A percentile compares a stretch with the other conserved stretches of the same genome.
phyloP scores from a whole-genome alignment of 2,888 invertebrate genomes.

The Thecophora atra region DNA sequence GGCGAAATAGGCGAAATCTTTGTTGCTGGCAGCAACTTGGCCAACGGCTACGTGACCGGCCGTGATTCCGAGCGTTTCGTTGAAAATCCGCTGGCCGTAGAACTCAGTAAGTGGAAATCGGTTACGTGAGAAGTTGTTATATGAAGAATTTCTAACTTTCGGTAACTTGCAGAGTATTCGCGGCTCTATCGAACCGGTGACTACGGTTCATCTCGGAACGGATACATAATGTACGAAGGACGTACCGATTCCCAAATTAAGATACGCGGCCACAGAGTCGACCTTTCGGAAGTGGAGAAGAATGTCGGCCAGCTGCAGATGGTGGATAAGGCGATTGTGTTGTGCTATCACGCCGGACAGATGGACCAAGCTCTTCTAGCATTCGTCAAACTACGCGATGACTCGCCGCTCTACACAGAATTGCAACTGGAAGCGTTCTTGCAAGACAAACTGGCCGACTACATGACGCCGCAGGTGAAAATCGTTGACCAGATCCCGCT shows the following conservation, averaged over 20 bases:
- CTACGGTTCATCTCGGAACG: slow-evolving; percentile 75
- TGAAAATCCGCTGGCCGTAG: slow-evolving; percentile 77
- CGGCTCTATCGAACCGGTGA: slow-evolving; percentile 87
- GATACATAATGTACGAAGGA: slow-evolving; percentile 79
- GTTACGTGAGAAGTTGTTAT: neutral
- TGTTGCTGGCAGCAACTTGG: slow-evolving; percentile 82
- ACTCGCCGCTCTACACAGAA: slow-evolving; percentile 67
- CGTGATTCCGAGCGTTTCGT: slow-evolving; percentile 79
- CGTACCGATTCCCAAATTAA: slow-evolving; percentile 87
- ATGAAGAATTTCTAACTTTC: neutral
- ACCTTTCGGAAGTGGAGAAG: slow-evolving; percentile 84
- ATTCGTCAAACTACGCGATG: slow-evolving; percentile 70
- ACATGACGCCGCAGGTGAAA: slow-evolving; percentile 84
- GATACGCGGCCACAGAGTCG: slow-evolving; percentile 86
- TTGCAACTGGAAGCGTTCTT: slow-evolving; percentile 74
- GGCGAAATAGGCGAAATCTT: slow-evolving; percentile 84
- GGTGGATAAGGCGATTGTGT: slow-evolving; percentile 80
- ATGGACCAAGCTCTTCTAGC: slow-evolving; percentile 78
- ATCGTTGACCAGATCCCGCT: slow-evolving; percentile 79
- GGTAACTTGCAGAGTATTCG: slow-evolving; percentile 70
- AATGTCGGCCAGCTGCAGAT: slow-evolving; percentile 72
- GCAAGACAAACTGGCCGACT: slow-evolving; percentile 74
- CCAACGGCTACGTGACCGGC: slow-evolving; percentile 81
- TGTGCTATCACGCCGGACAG: slow-evolving; percentile 81
- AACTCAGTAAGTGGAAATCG: slow-evolving; percentile 67